These are phyloP conservation scores for Sesamia nonagrioides DNA, from an alignment of 1,140 invertebrate genomes.

Conservation along the genomic window DNA sequence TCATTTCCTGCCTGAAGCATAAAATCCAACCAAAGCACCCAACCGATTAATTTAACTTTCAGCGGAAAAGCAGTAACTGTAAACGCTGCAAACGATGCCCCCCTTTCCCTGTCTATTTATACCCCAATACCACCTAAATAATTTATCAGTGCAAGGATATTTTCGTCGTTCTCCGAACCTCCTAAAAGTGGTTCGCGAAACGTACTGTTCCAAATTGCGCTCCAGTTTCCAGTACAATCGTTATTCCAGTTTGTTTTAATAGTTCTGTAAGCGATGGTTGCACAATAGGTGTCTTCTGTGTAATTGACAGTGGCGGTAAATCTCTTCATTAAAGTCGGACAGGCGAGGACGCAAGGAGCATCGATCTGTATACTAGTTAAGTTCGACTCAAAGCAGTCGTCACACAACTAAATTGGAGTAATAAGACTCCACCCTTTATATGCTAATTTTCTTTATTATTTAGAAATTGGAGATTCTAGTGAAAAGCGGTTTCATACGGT, in stretches of 20 bases:
- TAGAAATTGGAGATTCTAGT: conserved; percentile 10
- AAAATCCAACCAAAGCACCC: conserved; percentile 11
- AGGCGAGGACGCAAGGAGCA: conserved; percentile 17
- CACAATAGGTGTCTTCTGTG: neutral
- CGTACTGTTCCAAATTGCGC: conserved; percentile 15
- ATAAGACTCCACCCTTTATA: conserved; percentile 33
- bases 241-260: conserved; percentile 19
- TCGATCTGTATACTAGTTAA: conserved; percentile 10
- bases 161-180: conserved; percentile 10
- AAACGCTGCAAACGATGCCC: conserved; percentile 13
- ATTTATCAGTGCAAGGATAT: conserved; percentile 25
- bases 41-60: neutral
- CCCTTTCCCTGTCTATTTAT: conserved; percentile 28
- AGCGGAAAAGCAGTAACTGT: conserved; percentile 2
- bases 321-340: conserved; percentile 11
- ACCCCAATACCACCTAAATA: conserved; percentile 14
- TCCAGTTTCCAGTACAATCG: neutral
- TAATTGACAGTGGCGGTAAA: conserved; percentile 7
- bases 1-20: neutral
- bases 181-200: conserved; percentile 6
- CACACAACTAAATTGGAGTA: conserved; percentile 27
- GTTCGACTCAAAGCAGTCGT: conserved; percentile 10
- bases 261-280: neutral
- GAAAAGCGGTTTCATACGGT: conserved; percentile 10
- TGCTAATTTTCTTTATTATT: conserved; percentile 34